Conservation (phyloP, 2,113 vertebrate species). For the Polyodon spathula region DNA sequence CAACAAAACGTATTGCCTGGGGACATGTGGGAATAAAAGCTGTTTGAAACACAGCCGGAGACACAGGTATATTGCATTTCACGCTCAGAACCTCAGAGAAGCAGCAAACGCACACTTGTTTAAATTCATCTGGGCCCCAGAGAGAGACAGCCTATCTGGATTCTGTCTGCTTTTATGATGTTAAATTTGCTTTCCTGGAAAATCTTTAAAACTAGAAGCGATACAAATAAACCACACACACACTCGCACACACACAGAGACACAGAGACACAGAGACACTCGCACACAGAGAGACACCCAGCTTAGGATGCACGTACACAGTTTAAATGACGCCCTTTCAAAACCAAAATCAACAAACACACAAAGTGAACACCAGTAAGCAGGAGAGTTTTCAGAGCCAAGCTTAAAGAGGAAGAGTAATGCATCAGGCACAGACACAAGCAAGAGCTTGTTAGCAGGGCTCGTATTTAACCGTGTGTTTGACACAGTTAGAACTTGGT, state of each 20-base stretch:
- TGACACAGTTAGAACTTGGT: too few relatives aligned
- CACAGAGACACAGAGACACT: constrained; percentile 5
- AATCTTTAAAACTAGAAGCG: constrained; percentile 11
- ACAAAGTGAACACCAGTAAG: too few relatives aligned
- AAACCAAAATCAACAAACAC: too few relatives aligned
- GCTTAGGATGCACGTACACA: too few relatives aligned
- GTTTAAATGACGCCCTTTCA: too few relatives aligned
- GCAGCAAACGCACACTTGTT: constrained; percentile 28
- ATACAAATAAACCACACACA: constrained; percentile 2
- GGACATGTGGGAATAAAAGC: constrained; percentile 29
- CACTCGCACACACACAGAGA: too few relatives aligned
- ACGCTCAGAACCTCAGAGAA: constrained; percentile 12
- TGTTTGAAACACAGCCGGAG: constrained; percentile 11
- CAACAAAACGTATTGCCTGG: constrained; percentile 27
- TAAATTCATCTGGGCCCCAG: constrained; percentile 27
- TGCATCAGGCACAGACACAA: too few relatives aligned
- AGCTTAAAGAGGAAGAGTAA: too few relatives aligned
- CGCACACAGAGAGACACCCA: too few relatives aligned
- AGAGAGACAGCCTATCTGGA: constrained; percentile 15
- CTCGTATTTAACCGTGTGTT: too few relatives aligned
- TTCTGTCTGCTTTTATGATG: constrained; percentile 34
- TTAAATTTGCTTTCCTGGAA: constrained; percentile 21
- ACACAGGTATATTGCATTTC: constrained; percentile 31
- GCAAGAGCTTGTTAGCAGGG: too few relatives aligned
- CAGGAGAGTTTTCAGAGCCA: too few relatives aligned